A percentile compares a stretch with the other conserved stretches of the same genome.
Evolutionary conservation across 2,888 invertebrate species (phyloP).

Genomic region (Netelia fuscicornis): DNA sequence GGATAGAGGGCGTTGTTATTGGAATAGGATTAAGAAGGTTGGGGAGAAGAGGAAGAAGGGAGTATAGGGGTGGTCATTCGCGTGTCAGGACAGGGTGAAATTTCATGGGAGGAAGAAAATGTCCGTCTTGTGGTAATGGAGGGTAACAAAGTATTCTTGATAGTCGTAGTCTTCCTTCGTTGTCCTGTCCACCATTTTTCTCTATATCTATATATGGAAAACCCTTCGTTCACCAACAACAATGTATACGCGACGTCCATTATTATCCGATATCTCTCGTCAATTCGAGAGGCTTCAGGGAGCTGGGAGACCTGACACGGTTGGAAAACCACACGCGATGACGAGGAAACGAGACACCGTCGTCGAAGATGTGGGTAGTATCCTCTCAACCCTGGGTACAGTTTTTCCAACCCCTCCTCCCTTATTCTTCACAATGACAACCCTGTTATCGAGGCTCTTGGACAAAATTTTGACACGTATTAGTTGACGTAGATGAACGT

Average conservation of each 20-base stretch:
- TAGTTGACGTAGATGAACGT: conserved; percentile 3
- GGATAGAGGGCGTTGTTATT: neutral
- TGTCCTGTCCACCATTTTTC: neutral
- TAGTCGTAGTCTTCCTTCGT: conserved; percentile 1
- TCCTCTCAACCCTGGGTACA: conserved; percentile 26
- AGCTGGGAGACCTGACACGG: neutral
- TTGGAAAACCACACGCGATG: conserved; percentile 35
- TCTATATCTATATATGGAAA: neutral
- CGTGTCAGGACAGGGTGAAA: conserved; percentile 20
- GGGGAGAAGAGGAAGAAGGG: neutral
- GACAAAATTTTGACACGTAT: conserved; percentile 30
- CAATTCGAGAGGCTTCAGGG: conserved; percentile 41
- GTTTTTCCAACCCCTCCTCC: conserved; percentile 3
- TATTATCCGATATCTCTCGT: conserved; percentile 63
- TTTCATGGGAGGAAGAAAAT: conserved; percentile 1
- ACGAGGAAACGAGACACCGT: conserved; percentile 51
- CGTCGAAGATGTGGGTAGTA: conserved; percentile 38
- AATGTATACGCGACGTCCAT: conserved; percentile 33
- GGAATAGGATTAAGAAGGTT: neutral
- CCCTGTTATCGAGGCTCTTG: conserved; percentile 42
- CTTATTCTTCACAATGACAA: conserved; percentile 4
- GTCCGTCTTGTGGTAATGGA: conserved; percentile 53
- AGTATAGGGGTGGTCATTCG: conserved; percentile 33
- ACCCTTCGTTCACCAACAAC: neutral
- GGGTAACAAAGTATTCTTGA: conserved; percentile 63